A percentile compares a stretch with the other conserved stretches of the same genome.
Evolutionary conservation across 2,888 invertebrate species (phyloP).

Genomic region (Hyposoter dolosus): DNA sequence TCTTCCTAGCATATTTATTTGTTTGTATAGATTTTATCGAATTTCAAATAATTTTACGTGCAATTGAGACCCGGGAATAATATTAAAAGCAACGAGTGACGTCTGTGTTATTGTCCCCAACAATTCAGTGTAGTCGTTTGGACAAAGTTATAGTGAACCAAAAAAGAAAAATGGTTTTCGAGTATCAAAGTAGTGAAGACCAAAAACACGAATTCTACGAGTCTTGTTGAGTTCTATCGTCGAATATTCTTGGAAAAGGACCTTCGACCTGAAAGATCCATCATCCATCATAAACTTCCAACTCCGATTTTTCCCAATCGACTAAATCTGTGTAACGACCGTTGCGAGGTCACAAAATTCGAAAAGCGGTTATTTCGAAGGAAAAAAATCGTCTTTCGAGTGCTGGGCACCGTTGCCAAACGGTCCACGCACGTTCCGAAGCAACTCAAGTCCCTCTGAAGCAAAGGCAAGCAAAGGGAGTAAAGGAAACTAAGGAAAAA

Average conservation of each 20-base stretch:
- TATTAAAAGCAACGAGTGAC: slow-evolving; percentile 8
- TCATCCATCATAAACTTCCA: background rate
- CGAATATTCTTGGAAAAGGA: background rate
- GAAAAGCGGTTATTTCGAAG: slow-evolving; percentile 8
- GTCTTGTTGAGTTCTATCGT: background rate
- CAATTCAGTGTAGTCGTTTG: slow-evolving; percentile 75
- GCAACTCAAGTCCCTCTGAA: background rate
- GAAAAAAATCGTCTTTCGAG: slow-evolving; percentile 22
- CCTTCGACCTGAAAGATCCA: background rate
- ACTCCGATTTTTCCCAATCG: background rate
- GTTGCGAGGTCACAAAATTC: background rate
- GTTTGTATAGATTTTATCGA: background rate
- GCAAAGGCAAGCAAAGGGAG: background rate
- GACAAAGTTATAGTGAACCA: slow-evolving; percentile 18
- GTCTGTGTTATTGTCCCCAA: slow-evolving; percentile 78
- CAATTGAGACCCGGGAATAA: background rate
- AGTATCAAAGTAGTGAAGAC: background rate
- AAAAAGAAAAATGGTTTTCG: slow-evolving; percentile 5
- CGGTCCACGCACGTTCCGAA: slow-evolving; percentile 37
- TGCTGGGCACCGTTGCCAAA: slow-evolving; percentile 28
- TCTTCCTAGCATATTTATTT: background rate
- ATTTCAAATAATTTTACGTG: slow-evolving; percentile 3
- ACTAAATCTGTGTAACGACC: background rate
- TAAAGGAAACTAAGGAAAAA: slow-evolving; percentile 35
- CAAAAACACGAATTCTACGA: background rate